A percentile compares a stretch with the other conserved stretches of the same genome.
Evolutionary conservation across 92 coral and sea anemone genomes (phyloP).

Genomic region (Micromussa lordhowensis): DNA sequence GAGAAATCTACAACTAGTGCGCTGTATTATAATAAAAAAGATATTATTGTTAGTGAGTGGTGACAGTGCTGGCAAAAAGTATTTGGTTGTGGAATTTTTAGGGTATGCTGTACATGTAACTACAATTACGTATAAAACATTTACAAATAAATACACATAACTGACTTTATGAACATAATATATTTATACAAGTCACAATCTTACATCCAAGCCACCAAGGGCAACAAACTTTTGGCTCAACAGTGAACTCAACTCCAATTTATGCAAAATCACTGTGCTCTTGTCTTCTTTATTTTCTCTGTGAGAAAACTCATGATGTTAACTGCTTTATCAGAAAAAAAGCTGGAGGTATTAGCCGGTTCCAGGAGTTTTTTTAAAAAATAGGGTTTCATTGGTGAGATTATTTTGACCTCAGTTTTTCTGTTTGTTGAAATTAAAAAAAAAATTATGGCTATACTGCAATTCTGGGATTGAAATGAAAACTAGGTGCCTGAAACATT

Average conservation of each 20-base stretch:
- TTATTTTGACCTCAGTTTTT: background rate
- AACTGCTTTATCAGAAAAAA: background rate
- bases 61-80: background rate
- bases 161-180: background rate
- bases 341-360: background rate
- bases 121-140: background rate
- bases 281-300: background rate
- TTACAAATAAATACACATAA: background rate
- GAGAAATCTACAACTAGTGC: constrained; percentile 22
- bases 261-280: constrained; percentile 17
- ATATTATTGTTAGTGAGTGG: background rate
- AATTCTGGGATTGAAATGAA: constrained; percentile 14
- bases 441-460: constrained; percentile 1
- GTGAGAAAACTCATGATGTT: background rate
- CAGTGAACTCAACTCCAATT: constrained; percentile 5
- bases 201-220: constrained; percentile 9
- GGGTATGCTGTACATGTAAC: too few species aligned
- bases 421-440: background rate
- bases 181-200: background rate
- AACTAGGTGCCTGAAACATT: background rate
- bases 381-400: background rate
- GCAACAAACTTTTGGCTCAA: constrained; percentile 3
- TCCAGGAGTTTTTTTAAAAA: background rate
- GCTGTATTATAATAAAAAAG: background rate
- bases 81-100: background rate